These are phyloP conservation scores for Caenorhabditis tropicalis DNA, from an alignment of 1,140 invertebrate species.

Conservation along the genomic window DNA sequence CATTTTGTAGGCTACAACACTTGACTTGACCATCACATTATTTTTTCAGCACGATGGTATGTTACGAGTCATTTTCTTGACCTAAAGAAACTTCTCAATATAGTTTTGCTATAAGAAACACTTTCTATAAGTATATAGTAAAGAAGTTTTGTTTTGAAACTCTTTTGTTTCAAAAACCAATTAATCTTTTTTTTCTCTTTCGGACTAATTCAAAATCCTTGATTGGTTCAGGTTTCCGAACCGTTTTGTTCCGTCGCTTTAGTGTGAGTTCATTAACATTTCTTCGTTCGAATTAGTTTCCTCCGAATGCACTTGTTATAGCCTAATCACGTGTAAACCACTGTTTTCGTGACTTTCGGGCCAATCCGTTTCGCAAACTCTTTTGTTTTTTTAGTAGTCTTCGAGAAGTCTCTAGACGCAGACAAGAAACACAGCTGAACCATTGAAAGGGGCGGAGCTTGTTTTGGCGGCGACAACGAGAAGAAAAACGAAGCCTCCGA, in stretches of 20 bases:
- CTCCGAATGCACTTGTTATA: constrained; percentile 19
- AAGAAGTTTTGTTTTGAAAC: background rate
- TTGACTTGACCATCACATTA: background rate
- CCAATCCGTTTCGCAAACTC: constrained; percentile 34
- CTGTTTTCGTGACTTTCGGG: constrained; percentile 39
- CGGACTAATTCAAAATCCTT: background rate
- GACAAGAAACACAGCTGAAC: constrained; percentile 31
- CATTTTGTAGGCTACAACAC: background rate
- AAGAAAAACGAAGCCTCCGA: background rate
- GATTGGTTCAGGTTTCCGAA: background rate
- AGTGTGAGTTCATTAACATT: background rate
- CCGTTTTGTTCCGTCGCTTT: background rate
- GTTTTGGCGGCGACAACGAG: background rate
- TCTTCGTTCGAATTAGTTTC: no score
- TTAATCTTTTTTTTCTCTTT: background rate
- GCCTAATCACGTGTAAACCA: constrained; percentile 38
- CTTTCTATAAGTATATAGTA: background rate
- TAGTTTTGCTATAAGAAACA: background rate
- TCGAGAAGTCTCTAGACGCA: background rate
- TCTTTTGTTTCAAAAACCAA: no score
- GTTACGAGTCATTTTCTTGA: background rate
- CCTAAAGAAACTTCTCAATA: background rate
- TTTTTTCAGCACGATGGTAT: background rate
- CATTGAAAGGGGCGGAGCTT: constrained; percentile 17
- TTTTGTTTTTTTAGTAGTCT: constrained; percentile 9